A percentile compares a stretch with the other conserved stretches of the same genome.
Conservation (phyloP, 2,797 vertebrate genomes). For the Salarias fasciatus region DNA sequence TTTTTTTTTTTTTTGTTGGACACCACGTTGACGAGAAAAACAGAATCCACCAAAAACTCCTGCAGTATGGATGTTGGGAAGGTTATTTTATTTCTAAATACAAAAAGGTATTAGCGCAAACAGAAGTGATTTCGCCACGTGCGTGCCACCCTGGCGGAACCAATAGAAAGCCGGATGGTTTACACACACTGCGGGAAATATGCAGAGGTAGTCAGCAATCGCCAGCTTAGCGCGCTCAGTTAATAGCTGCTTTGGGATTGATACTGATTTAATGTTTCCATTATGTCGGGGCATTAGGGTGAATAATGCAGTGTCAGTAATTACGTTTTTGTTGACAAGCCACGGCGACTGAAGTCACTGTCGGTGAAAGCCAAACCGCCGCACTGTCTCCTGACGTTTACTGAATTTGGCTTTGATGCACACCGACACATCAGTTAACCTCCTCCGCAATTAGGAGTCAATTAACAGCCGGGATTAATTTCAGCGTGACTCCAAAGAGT, state of each 20-base stretch:
- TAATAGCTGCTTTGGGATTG: constrained; percentile 39
- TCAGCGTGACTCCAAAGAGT: no score
- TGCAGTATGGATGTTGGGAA: no score
- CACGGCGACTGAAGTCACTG: constrained; percentile 3
- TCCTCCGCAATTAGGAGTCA: no score
- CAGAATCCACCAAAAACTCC: no score
- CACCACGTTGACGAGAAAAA: no score
- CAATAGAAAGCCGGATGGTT: constrained; percentile 3
- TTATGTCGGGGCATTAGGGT: constrained; percentile 17
- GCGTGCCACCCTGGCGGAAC: not conserved
- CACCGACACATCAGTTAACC: no score
- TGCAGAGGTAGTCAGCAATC: constrained; percentile 17
- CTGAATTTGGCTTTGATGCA: not conserved
- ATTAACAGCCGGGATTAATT: no score
- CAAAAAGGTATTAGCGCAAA: not conserved
- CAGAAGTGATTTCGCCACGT: not conserved
- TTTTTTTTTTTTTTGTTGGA: no score
- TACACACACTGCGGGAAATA: constrained; percentile 14
- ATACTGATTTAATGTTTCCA: constrained; percentile 41
- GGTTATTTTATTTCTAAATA: no score
- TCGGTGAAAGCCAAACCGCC: not conserved
- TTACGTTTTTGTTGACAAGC: constrained; percentile 10
- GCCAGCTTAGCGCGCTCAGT: constrained; percentile 6
- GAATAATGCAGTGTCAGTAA: constrained; percentile 33
- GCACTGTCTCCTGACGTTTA: not conserved